Base-by-base conservation (phyloP, 2,888 invertebrate species). In the Molanna angustata region DNA sequence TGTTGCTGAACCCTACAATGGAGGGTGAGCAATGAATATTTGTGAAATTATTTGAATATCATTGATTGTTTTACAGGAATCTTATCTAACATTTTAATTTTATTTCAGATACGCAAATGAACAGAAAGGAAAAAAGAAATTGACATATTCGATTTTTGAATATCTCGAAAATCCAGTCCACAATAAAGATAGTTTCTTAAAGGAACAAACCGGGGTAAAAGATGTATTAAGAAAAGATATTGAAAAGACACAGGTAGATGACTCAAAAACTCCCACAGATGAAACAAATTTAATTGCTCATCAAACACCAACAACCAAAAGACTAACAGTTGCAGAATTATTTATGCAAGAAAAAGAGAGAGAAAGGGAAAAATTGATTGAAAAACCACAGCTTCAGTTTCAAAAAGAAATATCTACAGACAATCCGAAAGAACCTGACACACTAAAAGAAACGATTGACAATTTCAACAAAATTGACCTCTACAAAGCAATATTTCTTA, bases 401-500 rank as follows among this genome's bases (percentile, higher is more conserved):
- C 45, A 58, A 32, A 58, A 54, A 53, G 48, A 52, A 50, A 32
- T 52, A 2, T 21, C 18, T 9, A 45, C 49, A 20, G 43, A 53
- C 2, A 55, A 51, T 37, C 18, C 9, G 11, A 11, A 13, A 19
- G 62, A 61, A 3, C 67, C 20, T 2, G 46, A 32, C 2, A 48
- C 66, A 62, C 68, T 73, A 0, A 69, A 69, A 0, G 70, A 74
- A 43, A 72, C 76, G 0, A 76, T 77, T 51, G 68, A 75, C 14
- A 71, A 73, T 61, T 77, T 77, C 51, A 74, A 77, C 52, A 76
- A 71, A 70, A 74, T 77, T 67, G 94, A 94, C 69, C 73, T 96
- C 2, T 96, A 93, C 65, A 91, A 90, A 69, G 87, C 92, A 0
- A 91, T 96, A 63, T 96, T 96, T 66, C 78, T 89, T 19, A 86